phyloP scores from a whole-genome alignment of 2,797 vertebrate genomes.

The Syngnathus acus region DNA sequence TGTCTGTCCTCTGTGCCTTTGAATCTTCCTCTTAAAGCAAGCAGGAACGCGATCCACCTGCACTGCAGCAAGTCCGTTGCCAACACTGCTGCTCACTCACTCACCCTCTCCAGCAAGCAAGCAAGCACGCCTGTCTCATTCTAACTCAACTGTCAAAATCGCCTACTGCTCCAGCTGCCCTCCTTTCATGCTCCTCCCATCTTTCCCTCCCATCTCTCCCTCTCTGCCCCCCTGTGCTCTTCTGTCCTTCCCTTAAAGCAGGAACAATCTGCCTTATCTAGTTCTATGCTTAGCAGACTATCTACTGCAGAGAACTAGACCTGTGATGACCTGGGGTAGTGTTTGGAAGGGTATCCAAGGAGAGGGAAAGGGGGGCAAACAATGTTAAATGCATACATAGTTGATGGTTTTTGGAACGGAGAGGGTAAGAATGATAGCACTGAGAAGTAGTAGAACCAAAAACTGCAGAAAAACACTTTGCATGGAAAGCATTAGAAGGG shows the following conservation, averaged over 20 bases:
- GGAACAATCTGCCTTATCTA: slow-evolving; percentile 28
- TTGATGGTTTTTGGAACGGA: too few relatives aligned
- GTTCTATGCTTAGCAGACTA: slow-evolving; percentile 15
- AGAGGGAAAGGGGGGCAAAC: slow-evolving; percentile 29
- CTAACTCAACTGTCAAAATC: slow-evolving; percentile 32
- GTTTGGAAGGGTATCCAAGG: neutral
- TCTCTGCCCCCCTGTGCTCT: slow-evolving; percentile 8
- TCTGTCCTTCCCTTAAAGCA: slow-evolving; percentile 12
- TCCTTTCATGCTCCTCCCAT: slow-evolving; percentile 41
- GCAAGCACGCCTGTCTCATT: slow-evolving; percentile 50
- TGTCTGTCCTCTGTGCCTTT: slow-evolving; percentile 20
- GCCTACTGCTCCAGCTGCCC: slow-evolving; percentile 32
- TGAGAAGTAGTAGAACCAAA: too few relatives aligned
- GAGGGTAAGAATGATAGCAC: too few relatives aligned
- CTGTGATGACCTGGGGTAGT: neutral
- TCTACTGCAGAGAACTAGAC: slow-evolving; percentile 26
- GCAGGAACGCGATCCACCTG: slow-evolving; percentile 53
- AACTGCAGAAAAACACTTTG: too few relatives aligned
- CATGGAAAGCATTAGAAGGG: too few relatives aligned
- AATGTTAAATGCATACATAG: neutral
- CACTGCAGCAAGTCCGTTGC: slow-evolving; percentile 49
- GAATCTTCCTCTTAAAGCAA: slow-evolving; percentile 25
- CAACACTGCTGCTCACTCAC: slow-evolving; percentile 5
- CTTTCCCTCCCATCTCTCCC: neutral
- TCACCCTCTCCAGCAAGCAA: neutral